Evolutionary conservation across 2,888 invertebrate genomes (phyloP), one percentile per base, ranked within the genome.

Genomic region (Sepioteuthis lessoniana): DNA sequence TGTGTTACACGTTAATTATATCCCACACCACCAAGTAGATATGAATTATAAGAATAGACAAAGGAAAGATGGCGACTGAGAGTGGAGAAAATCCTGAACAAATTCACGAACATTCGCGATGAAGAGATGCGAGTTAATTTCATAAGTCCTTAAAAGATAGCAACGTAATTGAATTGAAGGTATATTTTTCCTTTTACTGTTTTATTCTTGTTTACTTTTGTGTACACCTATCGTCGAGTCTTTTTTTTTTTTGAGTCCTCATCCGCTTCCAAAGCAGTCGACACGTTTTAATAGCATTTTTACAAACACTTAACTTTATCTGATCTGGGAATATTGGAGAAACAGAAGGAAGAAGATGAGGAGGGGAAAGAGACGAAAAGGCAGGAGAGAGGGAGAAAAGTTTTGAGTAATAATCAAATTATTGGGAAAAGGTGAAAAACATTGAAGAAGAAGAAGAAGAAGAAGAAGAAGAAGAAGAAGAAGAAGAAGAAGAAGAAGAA

Each of bases 261-360:
- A 35, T 35, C 16, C 16, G n/a, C 76, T 35, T 76, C 76, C n/a
- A 35, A 16, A n/a, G 16, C n/a, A 13, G n/a, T 8, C 19, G 76
- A 76, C 35, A 76, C 76, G 35, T 76, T 76, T 35, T 76, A 76
- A 76, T 76, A 76, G 76, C 76, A 76, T 76, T 76, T 76, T 76
- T 76, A 35, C 76, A 76, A 76, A 76, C 76, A 76, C 76, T 76
- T 35, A n/a, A 76, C n/a, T 76, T 76, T 76, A 76, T 76, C 76
- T 35, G 76, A 76, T 76, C n/a, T 76, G 55, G 25, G 55, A 55
- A 55, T 28, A 28, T 42, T 42, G 25, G 55, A 55, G 76, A 1
- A 25, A 60, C 16, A 16, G 76, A 35, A 3, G 76, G 2, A n/a
- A n/a, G n/a, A n/a, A n/a, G n/a, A n/a, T n/a, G n/a, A 16, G 76